phyloP scores from a whole-genome alignment of 2,888 invertebrate species.

The Agelastica alni region DNA sequence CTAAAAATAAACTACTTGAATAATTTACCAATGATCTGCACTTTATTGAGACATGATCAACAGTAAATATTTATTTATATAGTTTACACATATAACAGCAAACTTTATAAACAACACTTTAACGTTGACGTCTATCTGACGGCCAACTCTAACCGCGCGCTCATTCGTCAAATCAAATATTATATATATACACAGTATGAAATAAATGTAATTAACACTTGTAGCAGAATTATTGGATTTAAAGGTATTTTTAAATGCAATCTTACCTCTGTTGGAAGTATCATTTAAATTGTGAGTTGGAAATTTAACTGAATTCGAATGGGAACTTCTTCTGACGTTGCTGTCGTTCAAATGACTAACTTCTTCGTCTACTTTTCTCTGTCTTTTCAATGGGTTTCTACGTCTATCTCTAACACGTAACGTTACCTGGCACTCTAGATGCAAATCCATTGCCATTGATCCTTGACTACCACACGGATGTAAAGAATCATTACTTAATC shows the following conservation, averaged over 20 bases:
- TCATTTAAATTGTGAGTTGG: constrained; percentile 40
- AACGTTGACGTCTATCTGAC: too few relatives aligned
- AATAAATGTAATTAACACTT: too few relatives aligned
- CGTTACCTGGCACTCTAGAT: constrained; percentile 66
- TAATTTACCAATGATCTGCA: too few relatives aligned
- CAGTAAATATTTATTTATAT: too few relatives aligned
- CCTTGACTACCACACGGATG: constrained; percentile 67
- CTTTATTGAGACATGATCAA: too few relatives aligned
- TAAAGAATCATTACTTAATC: constrained; percentile 60
- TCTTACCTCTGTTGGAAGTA: constrained; percentile 35
- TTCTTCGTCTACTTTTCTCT: constrained; percentile 75
- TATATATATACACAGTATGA: too few relatives aligned
- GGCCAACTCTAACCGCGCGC: too few relatives aligned
- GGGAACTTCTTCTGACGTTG: constrained; percentile 47
- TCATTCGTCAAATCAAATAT: too few relatives aligned
- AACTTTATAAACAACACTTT: too few relatives aligned
- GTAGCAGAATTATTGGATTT: neutral
- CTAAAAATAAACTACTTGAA: too few relatives aligned
- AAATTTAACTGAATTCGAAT: constrained; percentile 53
- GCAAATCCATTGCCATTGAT: constrained; percentile 77
- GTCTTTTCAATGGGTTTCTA: constrained; percentile 74
- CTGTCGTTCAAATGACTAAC: constrained; percentile 50
- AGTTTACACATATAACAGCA: too few relatives aligned
- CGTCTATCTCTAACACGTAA: constrained; percentile 64
- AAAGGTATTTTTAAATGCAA: too few relatives aligned